Conservation (phyloP, 2,888 invertebrate species). For the Thelaira solivaga region DNA sequence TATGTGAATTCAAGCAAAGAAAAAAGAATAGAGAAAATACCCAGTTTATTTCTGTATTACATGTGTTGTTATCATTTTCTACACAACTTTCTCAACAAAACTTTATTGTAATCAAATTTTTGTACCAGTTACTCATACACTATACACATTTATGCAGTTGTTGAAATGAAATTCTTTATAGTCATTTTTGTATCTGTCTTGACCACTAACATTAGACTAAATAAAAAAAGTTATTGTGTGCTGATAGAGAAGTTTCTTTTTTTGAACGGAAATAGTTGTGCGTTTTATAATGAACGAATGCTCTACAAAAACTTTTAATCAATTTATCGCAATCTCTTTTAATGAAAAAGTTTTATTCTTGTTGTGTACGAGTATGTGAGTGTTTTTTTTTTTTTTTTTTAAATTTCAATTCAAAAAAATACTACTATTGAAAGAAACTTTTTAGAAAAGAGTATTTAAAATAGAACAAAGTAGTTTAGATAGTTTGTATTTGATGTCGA, state of each 20-base stretch:
- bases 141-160: constrained; percentile 9
- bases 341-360: constrained; percentile 54
- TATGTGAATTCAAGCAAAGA: too few species aligned
- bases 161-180: constrained; percentile 9
- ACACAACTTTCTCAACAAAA: too few species aligned
- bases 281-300: neutral
- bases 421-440: neutral
- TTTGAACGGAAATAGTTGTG: neutral
- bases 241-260: neutral
- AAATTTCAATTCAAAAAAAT: constrained; percentile 16
- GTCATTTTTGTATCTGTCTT: constrained; percentile 36
- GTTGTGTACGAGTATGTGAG: too few species aligned
- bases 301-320: constrained; percentile 50
- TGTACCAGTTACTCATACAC: neutral
- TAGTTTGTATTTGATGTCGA: constrained; percentile 43
- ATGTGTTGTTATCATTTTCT: too few species aligned
- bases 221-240: neutral
- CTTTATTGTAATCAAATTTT: neutral
- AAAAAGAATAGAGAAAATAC: too few species aligned
- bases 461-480: constrained; percentile 41
- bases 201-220: constrained; percentile 31
- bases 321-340: constrained; percentile 58
- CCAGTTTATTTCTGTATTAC: too few species aligned
- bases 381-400: constrained; percentile 6
- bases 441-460: constrained; percentile 8